Conservation (phyloP, 2,797 vertebrate species). For the Falco concolor region DNA sequence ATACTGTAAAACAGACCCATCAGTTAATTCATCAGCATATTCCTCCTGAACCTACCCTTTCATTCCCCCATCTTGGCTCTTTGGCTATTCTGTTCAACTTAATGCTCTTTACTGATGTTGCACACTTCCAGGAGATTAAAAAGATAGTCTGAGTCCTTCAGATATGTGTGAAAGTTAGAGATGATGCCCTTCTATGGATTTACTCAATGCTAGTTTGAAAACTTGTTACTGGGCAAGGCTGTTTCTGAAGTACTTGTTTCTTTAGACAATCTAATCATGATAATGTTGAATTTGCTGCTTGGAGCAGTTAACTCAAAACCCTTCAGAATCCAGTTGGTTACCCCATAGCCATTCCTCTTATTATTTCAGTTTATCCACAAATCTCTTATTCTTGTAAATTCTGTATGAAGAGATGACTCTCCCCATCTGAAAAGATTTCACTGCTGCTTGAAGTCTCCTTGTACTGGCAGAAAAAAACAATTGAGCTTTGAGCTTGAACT, state of each 20-base stretch:
- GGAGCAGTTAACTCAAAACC: background rate
- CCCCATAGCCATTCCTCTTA: constrained; percentile 12
- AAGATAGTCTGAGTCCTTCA: background rate
- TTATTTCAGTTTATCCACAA: constrained; percentile 54
- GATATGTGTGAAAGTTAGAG: background rate
- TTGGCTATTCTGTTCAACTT: background rate
- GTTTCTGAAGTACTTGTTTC: constrained; percentile 26
- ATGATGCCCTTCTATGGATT: background rate
- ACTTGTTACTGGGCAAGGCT: background rate
- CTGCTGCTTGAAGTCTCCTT: constrained; percentile 42
- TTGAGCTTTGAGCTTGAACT: constrained; percentile 49
- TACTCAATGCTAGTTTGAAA: background rate
- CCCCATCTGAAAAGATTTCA: constrained; percentile 16
- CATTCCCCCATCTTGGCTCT: background rate
- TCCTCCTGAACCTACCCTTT: background rate
- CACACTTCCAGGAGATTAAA: background rate
- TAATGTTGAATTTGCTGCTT: background rate
- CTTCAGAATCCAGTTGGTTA: background rate
- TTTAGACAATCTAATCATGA: constrained; percentile 17
- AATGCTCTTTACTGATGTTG: background rate
- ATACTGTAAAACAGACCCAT: background rate
- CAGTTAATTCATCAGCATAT: background rate
- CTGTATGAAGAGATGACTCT: constrained; percentile 45
- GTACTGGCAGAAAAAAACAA: constrained; percentile 19
- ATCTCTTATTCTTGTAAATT: constrained; percentile 35